These are phyloP conservation scores for Phytoseiulus persimilis DNA, from an alignment of 2,888 invertebrate species.

Conservation along the genomic window DNA sequence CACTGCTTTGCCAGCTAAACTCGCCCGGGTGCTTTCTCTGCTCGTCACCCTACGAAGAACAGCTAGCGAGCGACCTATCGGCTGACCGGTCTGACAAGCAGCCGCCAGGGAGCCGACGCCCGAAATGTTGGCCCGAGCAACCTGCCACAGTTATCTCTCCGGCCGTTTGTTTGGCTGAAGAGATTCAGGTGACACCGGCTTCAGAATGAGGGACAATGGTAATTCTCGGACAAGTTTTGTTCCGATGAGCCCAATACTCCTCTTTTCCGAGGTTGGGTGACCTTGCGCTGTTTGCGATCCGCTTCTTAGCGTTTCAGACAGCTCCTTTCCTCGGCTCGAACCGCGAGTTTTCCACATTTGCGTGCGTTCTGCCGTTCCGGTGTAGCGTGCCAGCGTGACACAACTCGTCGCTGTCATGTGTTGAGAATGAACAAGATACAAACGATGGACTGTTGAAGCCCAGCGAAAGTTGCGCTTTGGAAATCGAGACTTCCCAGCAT, in stretches of 20 bases:
- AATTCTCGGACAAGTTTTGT: too few relatives aligned
- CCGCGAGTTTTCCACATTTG: too few relatives aligned
- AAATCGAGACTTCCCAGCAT: not conserved
- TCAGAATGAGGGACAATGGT: not conserved
- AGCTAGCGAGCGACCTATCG: not conserved
- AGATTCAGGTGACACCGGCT: not conserved
- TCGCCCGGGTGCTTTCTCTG: not conserved
- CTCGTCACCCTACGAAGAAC: not conserved
- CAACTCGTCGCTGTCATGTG: not conserved
- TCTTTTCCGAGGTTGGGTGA: too few relatives aligned
- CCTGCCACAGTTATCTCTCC: not conserved
- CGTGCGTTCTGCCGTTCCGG: too few relatives aligned
- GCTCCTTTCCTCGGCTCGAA: too few relatives aligned
- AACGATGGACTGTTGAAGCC: not conserved
- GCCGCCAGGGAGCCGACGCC: not conserved
- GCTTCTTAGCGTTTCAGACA: too few relatives aligned
- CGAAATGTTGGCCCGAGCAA: not conserved
- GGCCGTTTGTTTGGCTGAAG: not conserved
- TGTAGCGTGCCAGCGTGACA: not conserved
- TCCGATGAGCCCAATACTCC: too few relatives aligned
- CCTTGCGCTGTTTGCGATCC: too few relatives aligned
- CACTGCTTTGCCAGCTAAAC: not conserved
- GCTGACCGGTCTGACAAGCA: not conserved
- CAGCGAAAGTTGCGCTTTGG: not conserved
- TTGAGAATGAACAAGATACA: not conserved